phyloP scores from a whole-genome alignment of 1,140 invertebrate species.

The Tetranychus urticae region DNA sequence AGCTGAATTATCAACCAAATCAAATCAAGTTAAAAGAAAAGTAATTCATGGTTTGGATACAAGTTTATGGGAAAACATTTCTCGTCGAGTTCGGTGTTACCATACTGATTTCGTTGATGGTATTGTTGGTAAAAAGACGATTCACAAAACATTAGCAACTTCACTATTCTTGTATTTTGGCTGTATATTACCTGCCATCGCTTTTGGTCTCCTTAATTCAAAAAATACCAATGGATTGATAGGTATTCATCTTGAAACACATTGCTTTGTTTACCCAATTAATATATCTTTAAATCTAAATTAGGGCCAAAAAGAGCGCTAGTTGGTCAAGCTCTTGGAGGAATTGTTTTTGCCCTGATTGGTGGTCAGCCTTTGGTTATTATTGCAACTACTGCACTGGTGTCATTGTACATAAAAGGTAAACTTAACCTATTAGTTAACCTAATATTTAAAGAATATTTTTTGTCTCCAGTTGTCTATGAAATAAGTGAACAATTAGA shows the following conservation, averaged over 20 bases:
- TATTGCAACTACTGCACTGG: conserved; percentile 27
- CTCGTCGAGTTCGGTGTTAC: conserved; percentile 16
- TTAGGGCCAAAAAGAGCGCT: conserved; percentile 27
- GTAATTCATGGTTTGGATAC: conserved; percentile 1
- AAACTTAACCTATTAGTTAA: conserved; percentile 2
- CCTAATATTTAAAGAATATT: not conserved
- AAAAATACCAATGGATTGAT: conserved; percentile 26
- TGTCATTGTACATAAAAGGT: conserved; percentile 29
- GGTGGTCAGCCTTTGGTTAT: conserved; percentile 26
- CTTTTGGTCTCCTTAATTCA: conserved; percentile 28
- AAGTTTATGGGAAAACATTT: conserved; percentile 18
- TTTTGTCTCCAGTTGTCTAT: conserved; percentile 20
- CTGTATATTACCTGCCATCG: conserved; percentile 26
- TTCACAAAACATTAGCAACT: conserved; percentile 25
- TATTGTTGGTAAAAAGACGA: conserved; percentile 25
- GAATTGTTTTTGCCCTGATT: conserved; percentile 26
- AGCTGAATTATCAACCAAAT: not conserved
- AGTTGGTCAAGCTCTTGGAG: conserved; percentile 27
- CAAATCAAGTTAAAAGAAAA: not conserved
- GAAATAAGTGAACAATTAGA: conserved; percentile 23
- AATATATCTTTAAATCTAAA: not conserved
- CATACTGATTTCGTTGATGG: conserved; percentile 19
- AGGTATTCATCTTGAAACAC: conserved; percentile 15
- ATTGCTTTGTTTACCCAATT: not conserved
- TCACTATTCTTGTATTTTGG: conserved; percentile 28